Percentiles rank a stretch among this genome's conserved stretches.
phyloP scores from a whole-genome alignment of 2,113 vertebrate species.

The Amphiprion ocellaris region DNA sequence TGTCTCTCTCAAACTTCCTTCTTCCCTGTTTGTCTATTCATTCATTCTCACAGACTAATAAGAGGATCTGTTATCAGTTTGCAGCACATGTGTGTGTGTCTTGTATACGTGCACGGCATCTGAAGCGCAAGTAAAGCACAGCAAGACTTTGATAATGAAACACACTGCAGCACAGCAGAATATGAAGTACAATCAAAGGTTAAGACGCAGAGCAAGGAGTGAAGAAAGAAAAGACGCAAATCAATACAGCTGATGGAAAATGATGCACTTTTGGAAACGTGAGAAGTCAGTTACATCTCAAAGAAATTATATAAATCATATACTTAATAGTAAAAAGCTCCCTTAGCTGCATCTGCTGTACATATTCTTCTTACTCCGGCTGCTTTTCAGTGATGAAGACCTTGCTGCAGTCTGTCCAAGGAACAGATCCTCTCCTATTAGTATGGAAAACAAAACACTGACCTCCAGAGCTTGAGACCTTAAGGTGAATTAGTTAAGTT shows the following conservation, averaged over 20 bases:
- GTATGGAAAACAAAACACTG: not conserved
- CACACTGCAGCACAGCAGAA: not conserved
- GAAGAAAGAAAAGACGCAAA: too few species aligned
- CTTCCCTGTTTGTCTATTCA: not conserved
- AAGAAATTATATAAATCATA: too few species aligned
- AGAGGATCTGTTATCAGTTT: slow-evolving; percentile 25
- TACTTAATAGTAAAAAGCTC: too few species aligned
- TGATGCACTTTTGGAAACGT: not conserved
- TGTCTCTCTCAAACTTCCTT: not conserved
- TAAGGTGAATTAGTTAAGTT: not conserved
- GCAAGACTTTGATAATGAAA: not conserved
- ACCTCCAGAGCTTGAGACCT: not conserved
- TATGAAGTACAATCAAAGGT: not conserved
- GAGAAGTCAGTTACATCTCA: not conserved
- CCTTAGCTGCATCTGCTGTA: too few species aligned
- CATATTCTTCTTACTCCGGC: too few species aligned
- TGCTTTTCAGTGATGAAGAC: not conserved
- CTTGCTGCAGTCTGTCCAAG: too few species aligned
- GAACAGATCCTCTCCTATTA: not conserved
- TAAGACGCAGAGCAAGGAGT: not conserved
- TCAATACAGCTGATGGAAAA: not conserved
- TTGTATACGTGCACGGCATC: not conserved
- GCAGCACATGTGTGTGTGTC: not conserved
- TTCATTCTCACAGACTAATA: slow-evolving; percentile 2
- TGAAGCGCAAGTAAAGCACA: not conserved